Evolutionary conservation across 2,797 vertebrate genomes (phyloP).

Genomic region (Buceros bicornis): DNA sequence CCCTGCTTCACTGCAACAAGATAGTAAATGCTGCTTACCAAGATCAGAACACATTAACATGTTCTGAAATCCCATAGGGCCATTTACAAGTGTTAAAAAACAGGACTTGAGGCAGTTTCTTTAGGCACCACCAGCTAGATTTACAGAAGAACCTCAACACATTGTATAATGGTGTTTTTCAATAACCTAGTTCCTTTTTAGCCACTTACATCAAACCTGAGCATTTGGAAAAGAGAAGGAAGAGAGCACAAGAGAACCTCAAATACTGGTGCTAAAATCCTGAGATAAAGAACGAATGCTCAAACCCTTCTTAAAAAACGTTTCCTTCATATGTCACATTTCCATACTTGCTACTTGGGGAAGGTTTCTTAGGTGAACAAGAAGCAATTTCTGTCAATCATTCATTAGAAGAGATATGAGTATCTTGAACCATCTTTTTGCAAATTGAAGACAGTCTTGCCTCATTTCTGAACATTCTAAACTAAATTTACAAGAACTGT

Average conservation of each 20-base stretch:
- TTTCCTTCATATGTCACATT: conserved; percentile 56
- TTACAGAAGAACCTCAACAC: neutral
- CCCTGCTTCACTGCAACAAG: neutral
- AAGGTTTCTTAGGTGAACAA: conserved; percentile 43
- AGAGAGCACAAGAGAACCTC: neutral
- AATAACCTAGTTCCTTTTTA: neutral
- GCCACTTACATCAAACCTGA: neutral
- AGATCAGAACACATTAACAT: neutral
- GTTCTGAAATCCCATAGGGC: neutral
- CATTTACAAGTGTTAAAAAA: neutral
- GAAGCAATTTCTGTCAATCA: conserved; percentile 14
- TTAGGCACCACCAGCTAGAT: neutral
- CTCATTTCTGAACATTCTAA: conserved; percentile 30
- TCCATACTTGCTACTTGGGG: conserved; percentile 33
- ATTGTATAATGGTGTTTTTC: neutral
- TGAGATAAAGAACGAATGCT: neutral
- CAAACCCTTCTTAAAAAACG: neutral
- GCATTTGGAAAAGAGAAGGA: neutral
- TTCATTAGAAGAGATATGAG: neutral
- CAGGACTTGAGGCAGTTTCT: neutral
- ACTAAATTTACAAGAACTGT: conserved; percentile 44
- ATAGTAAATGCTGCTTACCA: neutral
- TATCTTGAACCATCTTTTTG: neutral
- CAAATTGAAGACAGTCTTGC: conserved; percentile 14
- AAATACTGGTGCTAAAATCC: neutral